Evolutionary conservation across 35 echinoderm and acorn worm genomes (phyloP).

Genomic region (Heliocidaris erythrogramma): DNA sequence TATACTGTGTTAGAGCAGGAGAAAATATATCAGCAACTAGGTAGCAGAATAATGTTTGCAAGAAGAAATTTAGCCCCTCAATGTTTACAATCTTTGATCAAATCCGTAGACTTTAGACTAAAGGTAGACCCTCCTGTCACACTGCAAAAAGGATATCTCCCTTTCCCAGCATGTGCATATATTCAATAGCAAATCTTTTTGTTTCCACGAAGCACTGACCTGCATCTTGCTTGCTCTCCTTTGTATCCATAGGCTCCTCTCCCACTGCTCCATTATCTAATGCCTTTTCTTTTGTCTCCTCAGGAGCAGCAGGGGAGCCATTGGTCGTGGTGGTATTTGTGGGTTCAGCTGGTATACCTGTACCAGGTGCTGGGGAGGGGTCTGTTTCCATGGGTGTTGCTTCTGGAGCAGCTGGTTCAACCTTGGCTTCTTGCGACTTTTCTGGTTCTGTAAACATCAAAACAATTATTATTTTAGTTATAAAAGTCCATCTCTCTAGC

Average conservation of each 20-base stretch:
- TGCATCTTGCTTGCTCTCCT: background rate
- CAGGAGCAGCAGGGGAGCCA: background rate
- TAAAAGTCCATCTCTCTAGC: background rate
- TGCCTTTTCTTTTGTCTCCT: background rate
- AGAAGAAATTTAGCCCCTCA: no score
- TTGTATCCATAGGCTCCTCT: conserved; percentile 37
- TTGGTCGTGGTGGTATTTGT: conserved; percentile 9
- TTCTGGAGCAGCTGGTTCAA: background rate
- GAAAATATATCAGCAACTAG: no score
- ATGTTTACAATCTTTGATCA: no score
- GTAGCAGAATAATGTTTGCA: no score
- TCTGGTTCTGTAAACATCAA: background rate
- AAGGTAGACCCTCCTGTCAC: no score
- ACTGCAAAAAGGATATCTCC: no score
- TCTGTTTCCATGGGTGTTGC: conserved; percentile 63
- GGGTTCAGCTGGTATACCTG: background rate
- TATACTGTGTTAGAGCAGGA: no score
- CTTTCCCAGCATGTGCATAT: background rate
- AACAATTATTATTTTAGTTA: background rate
- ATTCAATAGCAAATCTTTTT: background rate
- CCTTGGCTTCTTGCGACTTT: conserved; percentile 14
- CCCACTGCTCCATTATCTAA: conserved; percentile 20
- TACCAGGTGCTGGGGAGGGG: conserved; percentile 29
- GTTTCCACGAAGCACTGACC: background rate
- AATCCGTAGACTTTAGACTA: no score